phyloP scores from a whole-genome alignment of 2,113 vertebrate genomes.

The Pedetes capensis region DNA sequence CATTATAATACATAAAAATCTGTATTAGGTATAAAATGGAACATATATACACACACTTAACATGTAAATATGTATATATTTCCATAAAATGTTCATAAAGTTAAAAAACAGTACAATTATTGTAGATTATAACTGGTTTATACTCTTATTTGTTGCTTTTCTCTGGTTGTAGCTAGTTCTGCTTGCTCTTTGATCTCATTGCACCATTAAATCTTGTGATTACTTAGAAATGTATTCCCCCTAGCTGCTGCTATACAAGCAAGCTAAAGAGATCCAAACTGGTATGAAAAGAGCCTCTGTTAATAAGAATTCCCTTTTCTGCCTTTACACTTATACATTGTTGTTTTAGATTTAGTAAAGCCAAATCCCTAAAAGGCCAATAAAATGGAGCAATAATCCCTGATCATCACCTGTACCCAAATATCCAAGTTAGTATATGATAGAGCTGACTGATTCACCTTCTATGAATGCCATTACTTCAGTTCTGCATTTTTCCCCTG shows the following conservation, averaged over 20 bases:
- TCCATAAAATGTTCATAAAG: constrained; percentile 49
- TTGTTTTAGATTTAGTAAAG: constrained; percentile 34
- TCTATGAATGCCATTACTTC: background rate
- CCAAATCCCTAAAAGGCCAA: background rate
- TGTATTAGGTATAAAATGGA: background rate
- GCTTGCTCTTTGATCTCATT: constrained; percentile 72
- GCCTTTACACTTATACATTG: background rate
- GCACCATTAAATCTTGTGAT: constrained; percentile 76
- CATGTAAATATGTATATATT: background rate
- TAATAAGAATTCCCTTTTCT: background rate
- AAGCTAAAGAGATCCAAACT: constrained; percentile 68
- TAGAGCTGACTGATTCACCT: background rate
- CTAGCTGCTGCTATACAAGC: constrained; percentile 75
- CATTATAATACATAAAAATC: background rate
- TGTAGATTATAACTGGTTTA: constrained; percentile 51
- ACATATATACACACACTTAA: background rate
- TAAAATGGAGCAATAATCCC: background rate
- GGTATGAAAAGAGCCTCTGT: constrained; percentile 44
- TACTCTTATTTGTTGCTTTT: constrained; percentile 64
- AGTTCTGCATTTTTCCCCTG: background rate
- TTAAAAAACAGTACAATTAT: constrained; percentile 65
- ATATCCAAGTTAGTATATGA: background rate
- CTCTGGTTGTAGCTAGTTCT: constrained; percentile 74
- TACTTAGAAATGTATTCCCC: constrained; percentile 79
- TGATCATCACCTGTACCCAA: background rate